Percentiles rank a stretch among this genome's conserved stretches.
phyloP scores from a whole-genome alignment of 2,113 vertebrate genomes.

The Percina caprodes region DNA sequence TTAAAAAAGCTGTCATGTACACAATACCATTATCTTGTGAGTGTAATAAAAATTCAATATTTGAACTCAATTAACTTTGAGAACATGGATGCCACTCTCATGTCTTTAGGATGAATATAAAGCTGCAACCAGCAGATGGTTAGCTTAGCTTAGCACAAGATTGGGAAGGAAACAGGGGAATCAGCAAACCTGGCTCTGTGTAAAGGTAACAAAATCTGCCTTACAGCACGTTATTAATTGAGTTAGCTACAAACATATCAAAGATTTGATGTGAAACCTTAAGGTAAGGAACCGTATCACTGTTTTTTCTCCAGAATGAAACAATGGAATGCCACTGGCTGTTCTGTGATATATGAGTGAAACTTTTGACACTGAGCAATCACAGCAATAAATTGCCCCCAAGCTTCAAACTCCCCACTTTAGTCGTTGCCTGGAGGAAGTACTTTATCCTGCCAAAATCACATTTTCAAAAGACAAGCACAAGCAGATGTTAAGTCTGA shows the following conservation, averaged over 20 bases:
- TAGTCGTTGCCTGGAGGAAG: slow-evolving; percentile 49
- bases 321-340: not conserved
- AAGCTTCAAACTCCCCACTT: slow-evolving; percentile 29
- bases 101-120: slow-evolving; percentile 4
- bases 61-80: not conserved
- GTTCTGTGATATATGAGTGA: slow-evolving; percentile 41
- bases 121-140: not conserved
- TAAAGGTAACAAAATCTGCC: too few species aligned
- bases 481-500: slow-evolving; percentile 24
- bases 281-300: not conserved
- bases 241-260: not conserved
- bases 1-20: too few species aligned
- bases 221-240: not conserved
- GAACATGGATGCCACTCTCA: not conserved
- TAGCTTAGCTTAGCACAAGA: slow-evolving; percentile 1
- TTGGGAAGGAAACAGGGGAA: not conserved
- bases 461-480: slow-evolving; percentile 39
- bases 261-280: not conserved
- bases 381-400: slow-evolving; percentile 53
- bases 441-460: slow-evolving; percentile 24
- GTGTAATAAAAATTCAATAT: too few species aligned
- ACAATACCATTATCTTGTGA: too few species aligned
- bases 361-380: slow-evolving; percentile 20
- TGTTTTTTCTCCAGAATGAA: slow-evolving; percentile 24
- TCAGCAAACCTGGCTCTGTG: not conserved